These are phyloP conservation scores for Eleutherodactylus coqui DNA, from an alignment of 2,797 vertebrate genomes.

Conservation along the genomic window DNA sequence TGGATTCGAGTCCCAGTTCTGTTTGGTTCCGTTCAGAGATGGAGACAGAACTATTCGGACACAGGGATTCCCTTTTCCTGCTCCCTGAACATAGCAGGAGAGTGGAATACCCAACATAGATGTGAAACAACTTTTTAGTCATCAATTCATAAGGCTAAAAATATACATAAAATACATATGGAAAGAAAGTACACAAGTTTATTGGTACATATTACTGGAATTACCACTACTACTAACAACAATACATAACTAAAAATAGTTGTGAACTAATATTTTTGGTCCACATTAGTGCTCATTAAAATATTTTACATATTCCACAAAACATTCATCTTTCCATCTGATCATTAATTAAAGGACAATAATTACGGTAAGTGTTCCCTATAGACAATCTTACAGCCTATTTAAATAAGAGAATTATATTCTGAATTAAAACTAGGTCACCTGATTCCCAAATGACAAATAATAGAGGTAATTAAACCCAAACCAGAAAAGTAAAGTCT, in stretches of 20 bases:
- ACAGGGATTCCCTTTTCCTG: too few species aligned
- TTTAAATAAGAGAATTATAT: neutral
- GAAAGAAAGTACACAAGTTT: too few species aligned
- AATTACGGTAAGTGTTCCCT: conserved; percentile 14
- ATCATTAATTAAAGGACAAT: conserved; percentile 5
- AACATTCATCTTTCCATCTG: neutral
- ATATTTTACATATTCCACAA: neutral
- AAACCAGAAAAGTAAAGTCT: neutral
- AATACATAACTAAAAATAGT: neutral
- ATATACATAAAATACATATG: too few species aligned
- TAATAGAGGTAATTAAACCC: neutral
- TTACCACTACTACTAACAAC: neutral
- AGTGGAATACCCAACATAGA: too few species aligned
- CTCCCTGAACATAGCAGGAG: too few species aligned
- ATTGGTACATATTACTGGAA: neutral
- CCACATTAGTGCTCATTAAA: neutral
- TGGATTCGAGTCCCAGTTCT: too few species aligned
- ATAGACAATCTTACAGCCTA: conserved; percentile 10
- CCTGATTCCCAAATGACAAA: neutral
- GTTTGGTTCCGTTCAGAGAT: too few species aligned
- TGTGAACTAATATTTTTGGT: neutral
- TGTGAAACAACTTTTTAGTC: too few species aligned
- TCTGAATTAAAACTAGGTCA: conserved; percentile 24
- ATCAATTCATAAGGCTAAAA: too few species aligned
- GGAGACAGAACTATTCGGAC: too few species aligned